Conservation (phyloP, 2,797 vertebrate species). For the Sebastes cheni region DNA sequence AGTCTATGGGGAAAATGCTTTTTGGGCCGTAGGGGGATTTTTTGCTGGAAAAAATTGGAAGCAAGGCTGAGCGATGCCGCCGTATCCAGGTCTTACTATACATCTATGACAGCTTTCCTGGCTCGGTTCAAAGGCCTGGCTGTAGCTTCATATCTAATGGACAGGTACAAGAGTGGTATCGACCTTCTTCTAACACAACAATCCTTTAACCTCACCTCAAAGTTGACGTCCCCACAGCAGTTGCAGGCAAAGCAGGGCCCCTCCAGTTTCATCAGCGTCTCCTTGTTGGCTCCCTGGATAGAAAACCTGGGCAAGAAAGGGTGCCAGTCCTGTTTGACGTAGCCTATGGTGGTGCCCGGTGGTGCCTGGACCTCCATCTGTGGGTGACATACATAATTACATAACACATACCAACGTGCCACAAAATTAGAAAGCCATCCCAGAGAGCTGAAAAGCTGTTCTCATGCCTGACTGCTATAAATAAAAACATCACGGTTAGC, state of each 20-base stretch:
- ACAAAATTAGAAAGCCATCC: background rate
- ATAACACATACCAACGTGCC: background rate
- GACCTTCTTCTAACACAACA: background rate
- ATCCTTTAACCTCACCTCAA: constrained; percentile 81
- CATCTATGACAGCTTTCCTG: background rate
- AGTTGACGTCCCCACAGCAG: constrained; percentile 90
- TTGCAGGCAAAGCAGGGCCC: constrained; percentile 91
- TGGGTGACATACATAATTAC: background rate
- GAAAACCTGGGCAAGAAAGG: constrained; percentile 88
- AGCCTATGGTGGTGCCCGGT: constrained; percentile 89
- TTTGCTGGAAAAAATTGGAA: too few relatives aligned
- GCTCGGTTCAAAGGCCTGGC: background rate
- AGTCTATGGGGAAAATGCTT: too few relatives aligned
- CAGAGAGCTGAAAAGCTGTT: background rate
- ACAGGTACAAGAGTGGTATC: too few relatives aligned
- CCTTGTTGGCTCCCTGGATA: constrained; percentile 85
- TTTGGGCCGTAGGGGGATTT: too few relatives aligned
- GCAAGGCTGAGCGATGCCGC: too few relatives aligned
- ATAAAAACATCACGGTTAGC: constrained; percentile 26
- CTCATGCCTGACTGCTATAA: constrained; percentile 5
- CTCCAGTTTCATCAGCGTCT: constrained; percentile 85
- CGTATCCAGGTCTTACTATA: too few relatives aligned
- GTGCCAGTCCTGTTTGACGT: constrained; percentile 89
- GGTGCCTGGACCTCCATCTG: constrained; percentile 93
- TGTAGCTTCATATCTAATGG: background rate